These are phyloP conservation scores for Uropetala carovei DNA, from an alignment of 2,888 invertebrate genomes.

Conservation along the genomic window DNA sequence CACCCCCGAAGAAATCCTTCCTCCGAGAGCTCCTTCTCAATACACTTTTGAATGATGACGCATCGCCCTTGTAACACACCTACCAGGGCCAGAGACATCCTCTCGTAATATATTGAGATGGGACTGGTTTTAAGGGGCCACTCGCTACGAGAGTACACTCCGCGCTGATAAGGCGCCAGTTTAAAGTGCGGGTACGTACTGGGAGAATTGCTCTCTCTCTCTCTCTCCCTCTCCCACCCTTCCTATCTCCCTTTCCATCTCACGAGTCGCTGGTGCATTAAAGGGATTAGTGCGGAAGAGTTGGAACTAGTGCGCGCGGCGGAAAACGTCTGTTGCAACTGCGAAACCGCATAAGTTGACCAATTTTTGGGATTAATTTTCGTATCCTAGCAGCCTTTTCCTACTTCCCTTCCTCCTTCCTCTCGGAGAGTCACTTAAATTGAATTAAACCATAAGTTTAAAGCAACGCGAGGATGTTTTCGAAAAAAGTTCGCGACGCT, in stretches of 20 bases:
- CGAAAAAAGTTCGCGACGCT: too few species aligned
- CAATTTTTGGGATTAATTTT: constrained; percentile 48
- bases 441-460: not conserved
- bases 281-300: constrained; percentile 8
- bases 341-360: constrained; percentile 3
- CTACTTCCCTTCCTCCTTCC: not conserved
- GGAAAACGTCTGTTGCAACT: not conserved
- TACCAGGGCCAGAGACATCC: not conserved
- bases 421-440: not conserved
- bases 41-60: too few species aligned
- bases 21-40: too few species aligned
- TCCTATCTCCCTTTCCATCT: not conserved
- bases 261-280: constrained; percentile 19
- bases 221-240: not conserved
- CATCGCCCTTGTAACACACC: not conserved
- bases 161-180: not conserved
- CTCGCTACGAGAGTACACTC: not conserved
- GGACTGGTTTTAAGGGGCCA: not conserved
- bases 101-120: not conserved
- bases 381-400: not conserved
- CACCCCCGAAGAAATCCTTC: too few species aligned
- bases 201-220: not conserved
- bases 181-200: not conserved
- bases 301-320: not conserved
- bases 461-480: not conserved